Evolutionary conservation across 2,113 vertebrate genomes (phyloP), one percentile per base, ranked within the genome.

Genomic region (Leiothrix lutea): DNA sequence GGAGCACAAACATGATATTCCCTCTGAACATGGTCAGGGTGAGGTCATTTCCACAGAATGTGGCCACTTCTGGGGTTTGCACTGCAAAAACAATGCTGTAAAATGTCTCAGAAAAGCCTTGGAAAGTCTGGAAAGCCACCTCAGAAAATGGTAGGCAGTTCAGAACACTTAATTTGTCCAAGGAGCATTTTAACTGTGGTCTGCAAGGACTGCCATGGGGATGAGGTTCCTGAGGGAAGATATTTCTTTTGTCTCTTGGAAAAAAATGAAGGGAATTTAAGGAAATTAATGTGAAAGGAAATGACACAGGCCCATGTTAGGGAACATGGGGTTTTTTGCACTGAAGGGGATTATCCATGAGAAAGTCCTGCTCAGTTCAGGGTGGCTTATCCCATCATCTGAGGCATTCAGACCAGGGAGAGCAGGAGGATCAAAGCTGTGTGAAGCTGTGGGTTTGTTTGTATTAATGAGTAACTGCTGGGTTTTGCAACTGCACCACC

Each of bases 401-500:
- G 44, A 80, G 31, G 22, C 1, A 0, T 90, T 88, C 87, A 67
- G 66, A 73, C 10, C 62, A 78, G 74, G 38, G 42, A 62, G 38
- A 65, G 12, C 42, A 50, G 31, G 45, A 90, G 26, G 36, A 62
- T 80, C 45, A 78, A 73, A 65, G 48, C 38, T 10, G 5, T 64
- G 35, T 56, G 44, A 86, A 57, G 36, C 44, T 48, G 28, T 45
- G 79, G n/a, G 29, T 67, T 53, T 6, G 4, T 86, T 20, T 21
- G 14, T 64, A 47, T 58, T 58, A 70, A 51, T 61, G 33, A 90
- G 26, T 94, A 94, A 95, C 75, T 56, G 54, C 51, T 88, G 40
- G 40, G 19, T 92, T 93, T 97, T 97, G 90, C 2, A 80, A 65
- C 64, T 94, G 13, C 67, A 54, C 88, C 71, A 57, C 42, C 98